Evolutionary conservation across 2,113 vertebrate species (phyloP).

Genomic region (Hypocryptadius cinnamomeus): DNA sequence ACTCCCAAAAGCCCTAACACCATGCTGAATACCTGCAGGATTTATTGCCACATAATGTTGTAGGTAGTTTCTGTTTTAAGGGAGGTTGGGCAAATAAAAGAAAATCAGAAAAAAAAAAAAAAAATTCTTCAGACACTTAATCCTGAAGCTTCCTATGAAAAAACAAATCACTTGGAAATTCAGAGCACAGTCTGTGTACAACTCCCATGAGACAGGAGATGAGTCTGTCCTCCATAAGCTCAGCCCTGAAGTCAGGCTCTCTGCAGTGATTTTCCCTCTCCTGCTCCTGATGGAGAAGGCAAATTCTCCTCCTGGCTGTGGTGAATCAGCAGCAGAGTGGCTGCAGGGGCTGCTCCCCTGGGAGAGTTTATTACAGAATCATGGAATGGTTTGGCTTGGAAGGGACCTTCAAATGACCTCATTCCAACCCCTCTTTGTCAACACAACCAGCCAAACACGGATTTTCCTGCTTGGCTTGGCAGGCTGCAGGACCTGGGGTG

Average conservation of each 20-base stretch:
- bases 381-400: not conserved
- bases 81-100: not conserved
- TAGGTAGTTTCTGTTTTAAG: not conserved
- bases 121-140: not conserved
- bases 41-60: not conserved
- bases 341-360: not conserved
- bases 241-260: not conserved
- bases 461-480: not conserved
- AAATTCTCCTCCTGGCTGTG: not conserved
- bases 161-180: not conserved
- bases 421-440: not conserved
- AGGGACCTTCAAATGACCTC: not conserved
- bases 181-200: not conserved
- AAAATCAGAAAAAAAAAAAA: not conserved
- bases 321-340: not conserved
- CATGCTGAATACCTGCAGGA: rapidly evolving
- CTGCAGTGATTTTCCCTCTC: not conserved
- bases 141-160: not conserved
- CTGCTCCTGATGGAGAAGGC: not conserved
- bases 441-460: not conserved
- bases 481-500: not conserved
- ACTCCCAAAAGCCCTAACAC: not conserved
- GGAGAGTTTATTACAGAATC: not conserved
- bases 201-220: not conserved
- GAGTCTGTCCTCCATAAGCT: not conserved